phyloP scores from a whole-genome alignment of 2,113 vertebrate species.

The Albula glossodonta region DNA sequence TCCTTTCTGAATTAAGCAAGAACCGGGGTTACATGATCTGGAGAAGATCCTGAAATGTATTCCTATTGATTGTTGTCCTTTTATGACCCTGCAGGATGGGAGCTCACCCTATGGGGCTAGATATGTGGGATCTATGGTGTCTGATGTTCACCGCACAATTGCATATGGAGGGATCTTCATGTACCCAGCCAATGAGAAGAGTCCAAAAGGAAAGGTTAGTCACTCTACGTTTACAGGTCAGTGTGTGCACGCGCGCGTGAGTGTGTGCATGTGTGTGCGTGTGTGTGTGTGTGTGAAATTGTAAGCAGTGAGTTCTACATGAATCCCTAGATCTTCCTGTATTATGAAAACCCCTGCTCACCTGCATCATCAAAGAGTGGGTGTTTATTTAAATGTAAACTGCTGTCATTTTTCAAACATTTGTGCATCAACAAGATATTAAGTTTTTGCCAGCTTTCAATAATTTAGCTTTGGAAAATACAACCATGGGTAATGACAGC shows the following conservation, averaged over 20 bases:
- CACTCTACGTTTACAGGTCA: neutral
- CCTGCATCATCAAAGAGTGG: neutral
- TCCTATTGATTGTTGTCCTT: neutral
- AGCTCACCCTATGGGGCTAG: constrained; percentile 85
- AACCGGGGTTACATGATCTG: neutral
- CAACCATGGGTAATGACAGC: neutral
- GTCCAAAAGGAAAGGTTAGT: constrained; percentile 92
- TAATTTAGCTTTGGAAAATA: neutral
- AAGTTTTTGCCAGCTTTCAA: neutral
- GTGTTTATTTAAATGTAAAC: neutral
- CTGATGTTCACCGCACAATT: constrained; percentile 92
- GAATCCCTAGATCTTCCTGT: neutral
- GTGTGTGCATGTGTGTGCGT: neutral
- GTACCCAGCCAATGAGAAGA: constrained; percentile 95
- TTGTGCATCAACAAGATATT: neutral
- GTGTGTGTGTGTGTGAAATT: neutral
- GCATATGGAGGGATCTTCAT: constrained; percentile 95
- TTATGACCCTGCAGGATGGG: constrained; percentile 74
- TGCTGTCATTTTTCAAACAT: neutral
- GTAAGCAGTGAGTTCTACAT: neutral
- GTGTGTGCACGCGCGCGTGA: neutral
- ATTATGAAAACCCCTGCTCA: neutral
- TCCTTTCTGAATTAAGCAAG: neutral
- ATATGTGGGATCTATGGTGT: constrained; percentile 97
- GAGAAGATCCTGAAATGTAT: neutral